phyloP scores from a whole-genome alignment of 2,797 vertebrate genomes.

The Chelon auratus region DNA sequence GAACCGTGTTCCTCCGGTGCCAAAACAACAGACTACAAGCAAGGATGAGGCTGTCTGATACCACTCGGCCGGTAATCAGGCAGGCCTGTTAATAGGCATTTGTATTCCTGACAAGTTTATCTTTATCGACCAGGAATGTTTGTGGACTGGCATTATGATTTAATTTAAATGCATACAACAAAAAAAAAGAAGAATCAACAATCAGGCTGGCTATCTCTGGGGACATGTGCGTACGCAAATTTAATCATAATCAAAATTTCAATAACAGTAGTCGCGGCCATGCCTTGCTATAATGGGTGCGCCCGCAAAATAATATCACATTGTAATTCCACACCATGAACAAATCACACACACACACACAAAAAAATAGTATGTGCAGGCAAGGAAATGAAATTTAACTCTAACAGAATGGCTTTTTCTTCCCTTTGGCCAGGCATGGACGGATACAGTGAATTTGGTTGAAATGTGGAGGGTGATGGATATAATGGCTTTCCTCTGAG shows the following conservation, averaged over 20 bases:
- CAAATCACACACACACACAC: constrained; percentile 44
- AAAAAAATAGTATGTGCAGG: constrained; percentile 43
- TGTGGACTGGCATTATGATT: constrained; percentile 51
- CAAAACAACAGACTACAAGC: constrained; percentile 37
- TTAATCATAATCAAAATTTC: constrained; percentile 78
- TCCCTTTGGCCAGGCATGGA: constrained; percentile 66
- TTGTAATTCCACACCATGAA: constrained; percentile 65
- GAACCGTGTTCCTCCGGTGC: constrained; percentile 46
- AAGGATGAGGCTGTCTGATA: constrained; percentile 23
- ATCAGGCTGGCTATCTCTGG: constrained; percentile 55
- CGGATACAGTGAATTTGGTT: constrained; percentile 69
- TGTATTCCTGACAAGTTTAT: constrained; percentile 52
- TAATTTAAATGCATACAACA: constrained; percentile 65
- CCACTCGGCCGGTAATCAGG: constrained; percentile 40
- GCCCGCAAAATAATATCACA: constrained; percentile 62
- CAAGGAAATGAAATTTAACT: constrained; percentile 73
- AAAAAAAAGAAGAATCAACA: constrained; percentile 38
- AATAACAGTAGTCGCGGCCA: constrained; percentile 61
- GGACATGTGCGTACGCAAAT: constrained; percentile 67
- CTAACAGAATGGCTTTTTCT: constrained; percentile 70
- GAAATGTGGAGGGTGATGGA: constrained; percentile 68
- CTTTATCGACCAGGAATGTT: constrained; percentile 17
- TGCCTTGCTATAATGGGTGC: constrained; percentile 43
- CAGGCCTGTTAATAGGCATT: constrained; percentile 46
- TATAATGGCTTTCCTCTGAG: constrained; percentile 71